Evolutionary conservation across 1,140 invertebrate genomes (phyloP), one percentile per base, ranked within the genome.

Genomic region (Dendrolimus punctatus): DNA sequence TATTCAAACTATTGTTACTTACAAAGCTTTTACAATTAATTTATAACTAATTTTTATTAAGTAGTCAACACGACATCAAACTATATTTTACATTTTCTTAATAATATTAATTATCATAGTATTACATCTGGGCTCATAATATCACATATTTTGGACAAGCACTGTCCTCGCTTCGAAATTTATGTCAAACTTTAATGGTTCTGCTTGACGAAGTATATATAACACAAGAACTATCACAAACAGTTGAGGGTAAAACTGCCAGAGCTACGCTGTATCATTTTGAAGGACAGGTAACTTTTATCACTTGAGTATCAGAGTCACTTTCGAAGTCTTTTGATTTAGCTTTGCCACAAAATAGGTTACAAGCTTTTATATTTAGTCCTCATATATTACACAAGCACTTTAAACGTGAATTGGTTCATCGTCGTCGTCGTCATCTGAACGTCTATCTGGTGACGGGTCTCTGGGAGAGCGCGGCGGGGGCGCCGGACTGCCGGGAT

Each of bases 401-500:
- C 57, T 57, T 79, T 84, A 85, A 39, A 85, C 82, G 55, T 85
- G 82, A 55, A 85, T 85, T 8, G 82, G 67, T 73, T 85, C 82
- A 41, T 85, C 82, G 49, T 85, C 82, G 39, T 85, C 82, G 44
- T 85, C 82, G 43, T 83, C 82, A 39, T 85, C 82, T 6, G 77
- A 66, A 49, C 71, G 80, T 61, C 73, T 60, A 60, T 84, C 79
- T 7, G 74, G 6, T 39, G 76, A 79, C 49, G 78, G 68, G 53
- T 81, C 73, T 62, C 78, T 49, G 7, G 89, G 87, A 3, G 89
- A 85, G 63, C 88, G 68, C 53, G 79, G 66, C 51, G 85, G 65
- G 58, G 90, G 89, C 55, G 90, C 90, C 4, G 91, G 91, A 55
- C 91, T 91, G 6, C 92, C 90, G 3, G 92, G 89, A 71, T 88